Conservation (phyloP, 2,113 vertebrate species). For the Azemiops feae region DNA sequence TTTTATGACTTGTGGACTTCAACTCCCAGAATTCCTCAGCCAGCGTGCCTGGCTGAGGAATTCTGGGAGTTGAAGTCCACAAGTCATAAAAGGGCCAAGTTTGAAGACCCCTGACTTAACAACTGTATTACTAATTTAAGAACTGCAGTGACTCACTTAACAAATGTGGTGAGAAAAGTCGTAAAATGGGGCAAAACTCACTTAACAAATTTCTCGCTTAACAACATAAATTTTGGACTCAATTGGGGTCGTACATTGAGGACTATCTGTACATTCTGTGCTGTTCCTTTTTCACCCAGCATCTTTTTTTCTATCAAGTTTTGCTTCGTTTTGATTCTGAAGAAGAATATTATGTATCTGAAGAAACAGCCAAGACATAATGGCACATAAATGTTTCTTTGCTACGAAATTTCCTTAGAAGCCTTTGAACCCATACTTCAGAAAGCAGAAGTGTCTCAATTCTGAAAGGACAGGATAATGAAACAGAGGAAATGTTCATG, state of each 20-base stretch:
- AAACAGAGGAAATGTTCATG: not conserved
- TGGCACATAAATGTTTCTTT: not conserved
- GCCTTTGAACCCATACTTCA: not conserved
- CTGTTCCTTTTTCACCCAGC: not conserved
- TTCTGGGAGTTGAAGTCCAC: too few relatives aligned
- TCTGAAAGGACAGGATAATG: not conserved
- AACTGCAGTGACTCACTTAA: not conserved
- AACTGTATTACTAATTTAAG: not conserved
- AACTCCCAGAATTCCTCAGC: too few relatives aligned
- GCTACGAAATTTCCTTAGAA: not conserved
- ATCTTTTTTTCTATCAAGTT: not conserved
- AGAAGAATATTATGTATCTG: not conserved
- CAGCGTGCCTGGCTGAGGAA: too few relatives aligned
- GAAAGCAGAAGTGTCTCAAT: not conserved
- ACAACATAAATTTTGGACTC: not conserved
- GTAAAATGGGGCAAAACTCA: not conserved
- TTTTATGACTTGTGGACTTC: too few relatives aligned
- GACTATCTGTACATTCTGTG: not conserved
- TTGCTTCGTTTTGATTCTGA: not conserved
- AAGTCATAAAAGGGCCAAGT: too few relatives aligned
- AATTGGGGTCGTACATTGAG: not conserved
- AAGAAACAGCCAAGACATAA: not conserved
- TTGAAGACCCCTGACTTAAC: not conserved
- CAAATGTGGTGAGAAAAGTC: not conserved
- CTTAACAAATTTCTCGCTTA: not conserved